phyloP scores from a whole-genome alignment of 2,797 vertebrate genomes.

The Hirundo rustica region DNA sequence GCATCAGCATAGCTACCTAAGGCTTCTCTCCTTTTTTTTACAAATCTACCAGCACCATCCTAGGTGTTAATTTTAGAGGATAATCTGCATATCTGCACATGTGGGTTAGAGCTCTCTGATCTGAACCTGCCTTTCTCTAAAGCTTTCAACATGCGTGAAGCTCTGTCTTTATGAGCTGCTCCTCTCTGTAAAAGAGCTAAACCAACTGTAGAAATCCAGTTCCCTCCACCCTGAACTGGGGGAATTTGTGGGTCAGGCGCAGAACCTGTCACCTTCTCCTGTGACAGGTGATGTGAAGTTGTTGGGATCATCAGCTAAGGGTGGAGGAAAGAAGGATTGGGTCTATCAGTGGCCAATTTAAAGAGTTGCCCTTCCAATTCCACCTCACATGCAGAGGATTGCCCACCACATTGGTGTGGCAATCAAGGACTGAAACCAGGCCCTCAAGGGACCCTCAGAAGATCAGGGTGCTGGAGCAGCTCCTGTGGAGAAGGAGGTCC shows the following conservation, averaged over 20 bases:
- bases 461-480: neutral
- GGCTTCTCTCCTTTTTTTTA: neutral
- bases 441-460: neutral
- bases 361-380: neutral
- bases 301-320: neutral
- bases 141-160: neutral
- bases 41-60: neutral
- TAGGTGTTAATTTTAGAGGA: neutral
- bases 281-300: neutral
- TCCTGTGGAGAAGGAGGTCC: neutral
- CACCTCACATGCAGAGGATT: accelerated
- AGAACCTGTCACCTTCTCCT: neutral
- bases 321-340: neutral
- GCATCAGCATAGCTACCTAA: neutral
- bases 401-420: neutral
- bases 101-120: neutral
- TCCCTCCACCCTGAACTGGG: neutral
- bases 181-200: neutral
- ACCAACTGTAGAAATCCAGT: neutral
- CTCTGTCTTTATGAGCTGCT: neutral
- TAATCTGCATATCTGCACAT: neutral
- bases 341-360: neutral
- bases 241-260: neutral
- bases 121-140: neutral
- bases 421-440: neutral